A percentile compares a stretch with the other conserved stretches of the same genome.
phyloP scores from a whole-genome alignment of 2,888 invertebrate species.

The Carcina quercana region DNA sequence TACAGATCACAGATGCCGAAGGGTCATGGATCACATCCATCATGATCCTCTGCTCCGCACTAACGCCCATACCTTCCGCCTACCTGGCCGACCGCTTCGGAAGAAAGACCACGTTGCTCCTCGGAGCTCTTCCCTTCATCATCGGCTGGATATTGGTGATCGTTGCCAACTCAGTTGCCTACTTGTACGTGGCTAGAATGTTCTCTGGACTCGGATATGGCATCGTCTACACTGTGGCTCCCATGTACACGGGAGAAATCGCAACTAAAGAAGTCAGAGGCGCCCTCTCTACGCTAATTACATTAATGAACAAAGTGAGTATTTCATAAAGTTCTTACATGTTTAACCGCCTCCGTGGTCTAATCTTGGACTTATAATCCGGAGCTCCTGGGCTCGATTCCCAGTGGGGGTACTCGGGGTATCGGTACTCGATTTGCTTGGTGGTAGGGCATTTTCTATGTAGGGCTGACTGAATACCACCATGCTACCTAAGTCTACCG shows the following conservation, averaged over 20 bases:
- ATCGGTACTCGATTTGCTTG: too few species aligned
- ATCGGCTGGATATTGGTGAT: conserved; percentile 78
- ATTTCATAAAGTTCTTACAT: too few species aligned
- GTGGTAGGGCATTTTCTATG: too few species aligned
- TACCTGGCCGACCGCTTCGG: conserved; percentile 78
- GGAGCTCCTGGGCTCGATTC: too few species aligned
- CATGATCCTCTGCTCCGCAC: conserved; percentile 77
- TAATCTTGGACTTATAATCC: too few species aligned
- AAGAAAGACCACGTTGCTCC: conserved; percentile 78
- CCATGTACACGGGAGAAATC: conserved; percentile 78
- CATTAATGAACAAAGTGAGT: conserved; percentile 72
- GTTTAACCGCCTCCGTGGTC: too few species aligned
- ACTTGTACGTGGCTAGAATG: conserved; percentile 75
- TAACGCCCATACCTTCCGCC: conserved; percentile 76
- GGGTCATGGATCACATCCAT: conserved; percentile 79
- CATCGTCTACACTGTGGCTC: conserved; percentile 75
- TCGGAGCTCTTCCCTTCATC: conserved; percentile 76
- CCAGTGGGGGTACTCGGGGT: too few species aligned
- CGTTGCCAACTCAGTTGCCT: conserved; percentile 66
- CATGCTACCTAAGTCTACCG: too few species aligned
- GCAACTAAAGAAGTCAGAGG: conserved; percentile 76
- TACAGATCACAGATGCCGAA: conserved; percentile 63
- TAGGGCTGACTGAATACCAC: too few species aligned
- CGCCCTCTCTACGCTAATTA: conserved; percentile 76
- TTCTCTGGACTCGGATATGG: conserved; percentile 78